Evolutionary conservation across 2,888 invertebrate species (phyloP), one percentile per base, ranked within the genome.

Genomic region (Rhaphigaster nebulosa): DNA sequence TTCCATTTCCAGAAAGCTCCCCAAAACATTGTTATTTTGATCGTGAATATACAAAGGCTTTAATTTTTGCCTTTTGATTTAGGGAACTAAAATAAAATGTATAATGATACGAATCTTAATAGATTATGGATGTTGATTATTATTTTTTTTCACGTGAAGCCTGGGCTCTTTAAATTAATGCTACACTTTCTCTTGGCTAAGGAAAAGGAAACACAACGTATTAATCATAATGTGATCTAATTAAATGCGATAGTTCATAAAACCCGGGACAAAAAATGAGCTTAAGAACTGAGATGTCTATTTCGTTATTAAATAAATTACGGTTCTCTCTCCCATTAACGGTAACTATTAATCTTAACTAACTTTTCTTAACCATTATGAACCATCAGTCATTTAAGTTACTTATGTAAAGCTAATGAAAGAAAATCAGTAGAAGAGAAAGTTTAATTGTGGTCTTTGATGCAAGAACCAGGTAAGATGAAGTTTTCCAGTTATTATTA

Each of bases 221-320:
- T 60, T 60, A 29, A 38, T 76, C 2, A 76, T 38, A 38, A 76
- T 76, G 6, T 20, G 70, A 76, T 76, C 34, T 38, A 38, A 76
- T 76, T 65, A 29, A 60, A 29, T 23, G 38, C 20, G 15, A 76
- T 76, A 20, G 23, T 23, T 20, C 70, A 76, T 76, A 38, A 76
- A 34, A 38, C 70, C 5, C 8, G 38, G 10, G 38, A 38, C 34
- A 76, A 76, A 76, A 76, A 38, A 23, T 13, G 13, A 76, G 2
- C 15, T 8, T 29, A 76, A 38, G 70, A 76, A 20, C 18, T 38
- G 70, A 38, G 18, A 76, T 76, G 29, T 6, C 38, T 10, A 38
- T 76, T 76, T 76, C 6, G 29, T 65, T 76, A 76, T 76, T 76
- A 76, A 76, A 76, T 38, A 10, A 34, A 76, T 76, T 34, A 76